Evolutionary conservation across 1,140 invertebrate genomes (phyloP).

Genomic region (Aphelenchoides avenae): DNA sequence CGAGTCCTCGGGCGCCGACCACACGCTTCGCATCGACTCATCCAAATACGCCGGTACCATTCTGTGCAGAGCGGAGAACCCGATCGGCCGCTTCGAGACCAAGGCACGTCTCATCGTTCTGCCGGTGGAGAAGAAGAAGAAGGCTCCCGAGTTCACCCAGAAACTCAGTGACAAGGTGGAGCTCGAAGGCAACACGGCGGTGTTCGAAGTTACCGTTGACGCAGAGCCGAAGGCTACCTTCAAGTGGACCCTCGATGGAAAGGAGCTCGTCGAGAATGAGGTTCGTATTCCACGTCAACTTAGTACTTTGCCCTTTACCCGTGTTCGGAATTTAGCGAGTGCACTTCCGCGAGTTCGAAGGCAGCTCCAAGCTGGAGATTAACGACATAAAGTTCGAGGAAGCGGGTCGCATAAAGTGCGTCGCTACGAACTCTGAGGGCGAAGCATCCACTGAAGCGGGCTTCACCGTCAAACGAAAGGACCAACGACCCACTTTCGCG

Average conservation of each 20-base stretch:
- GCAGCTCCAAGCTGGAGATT: conserved; percentile 53
- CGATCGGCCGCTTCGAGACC: conserved; percentile 55
- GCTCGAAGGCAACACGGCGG: conserved; percentile 48
- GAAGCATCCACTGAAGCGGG: conserved; percentile 31
- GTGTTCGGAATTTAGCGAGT: conserved; percentile 27
- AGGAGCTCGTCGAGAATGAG: conserved; percentile 34
- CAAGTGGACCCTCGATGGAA: conserved; percentile 53
- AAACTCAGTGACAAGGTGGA: conserved; percentile 48
- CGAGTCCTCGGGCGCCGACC: conserved; percentile 44
- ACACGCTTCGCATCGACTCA: conserved; percentile 55
- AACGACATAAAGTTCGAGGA: conserved; percentile 41
- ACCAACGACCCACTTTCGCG: conserved; percentile 42
- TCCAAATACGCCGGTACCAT: conserved; percentile 51
- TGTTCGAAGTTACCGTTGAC: conserved; percentile 57
- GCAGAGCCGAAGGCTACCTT: conserved; percentile 51
- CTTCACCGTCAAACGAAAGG: conserved; percentile 41
- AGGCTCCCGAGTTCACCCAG: conserved; percentile 52
- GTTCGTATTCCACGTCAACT: conserved; percentile 25
- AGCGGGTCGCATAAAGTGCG: conserved; percentile 36
- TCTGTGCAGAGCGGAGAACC: conserved; percentile 54
- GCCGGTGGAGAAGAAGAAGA: conserved; percentile 53
- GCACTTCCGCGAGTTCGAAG: conserved; percentile 55
- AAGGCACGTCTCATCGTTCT: conserved; percentile 55
- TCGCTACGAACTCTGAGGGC: conserved; percentile 53
- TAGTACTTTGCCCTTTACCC: no score